These are phyloP conservation scores for Diaprepes abbreviatus DNA, from an alignment of 2,888 invertebrate species.

Conservation along the genomic window DNA sequence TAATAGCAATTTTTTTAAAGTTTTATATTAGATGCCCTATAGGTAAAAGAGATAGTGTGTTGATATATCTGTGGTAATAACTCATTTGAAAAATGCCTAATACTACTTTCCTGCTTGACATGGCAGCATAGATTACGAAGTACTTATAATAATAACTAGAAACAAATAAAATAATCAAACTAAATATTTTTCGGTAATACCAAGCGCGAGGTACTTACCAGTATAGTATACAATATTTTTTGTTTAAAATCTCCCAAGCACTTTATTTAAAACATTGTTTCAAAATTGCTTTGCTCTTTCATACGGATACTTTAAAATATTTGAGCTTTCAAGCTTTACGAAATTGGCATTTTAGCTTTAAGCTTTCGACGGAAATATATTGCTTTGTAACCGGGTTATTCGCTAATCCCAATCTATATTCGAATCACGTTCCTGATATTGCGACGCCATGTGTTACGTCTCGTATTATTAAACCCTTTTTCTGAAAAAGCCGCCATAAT, in stretches of 20 bases:
- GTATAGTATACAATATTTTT: no score
- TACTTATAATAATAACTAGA: no score
- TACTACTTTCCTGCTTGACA: no score
- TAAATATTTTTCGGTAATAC: not conserved
- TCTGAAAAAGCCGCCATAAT: conserved; percentile 35
- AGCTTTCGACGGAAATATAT: conserved; percentile 44
- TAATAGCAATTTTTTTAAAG: no score
- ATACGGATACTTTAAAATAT: conserved; percentile 25
- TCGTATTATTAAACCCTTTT: conserved; percentile 47
- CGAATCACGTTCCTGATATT: conserved; percentile 46
- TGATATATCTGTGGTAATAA: no score
- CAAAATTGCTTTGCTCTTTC: conserved; percentile 17
- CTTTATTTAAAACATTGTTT: conserved; percentile 22
- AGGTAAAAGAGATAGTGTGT: no score
- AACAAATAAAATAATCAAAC: no score
- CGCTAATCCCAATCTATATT: conserved; percentile 48
- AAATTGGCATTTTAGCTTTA: conserved; percentile 46
- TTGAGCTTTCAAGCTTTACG: conserved; percentile 34
- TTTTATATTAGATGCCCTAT: no score
- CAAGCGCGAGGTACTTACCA: no score
- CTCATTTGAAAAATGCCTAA: no score
- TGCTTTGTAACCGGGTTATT: conserved; percentile 48
- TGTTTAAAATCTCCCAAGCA: no score
- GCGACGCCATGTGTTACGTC: conserved; percentile 47
- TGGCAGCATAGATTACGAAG: no score